Evolutionary conservation across 1,140 invertebrate species (phyloP).

Genomic region (Cyphomyrmex costatus): DNA sequence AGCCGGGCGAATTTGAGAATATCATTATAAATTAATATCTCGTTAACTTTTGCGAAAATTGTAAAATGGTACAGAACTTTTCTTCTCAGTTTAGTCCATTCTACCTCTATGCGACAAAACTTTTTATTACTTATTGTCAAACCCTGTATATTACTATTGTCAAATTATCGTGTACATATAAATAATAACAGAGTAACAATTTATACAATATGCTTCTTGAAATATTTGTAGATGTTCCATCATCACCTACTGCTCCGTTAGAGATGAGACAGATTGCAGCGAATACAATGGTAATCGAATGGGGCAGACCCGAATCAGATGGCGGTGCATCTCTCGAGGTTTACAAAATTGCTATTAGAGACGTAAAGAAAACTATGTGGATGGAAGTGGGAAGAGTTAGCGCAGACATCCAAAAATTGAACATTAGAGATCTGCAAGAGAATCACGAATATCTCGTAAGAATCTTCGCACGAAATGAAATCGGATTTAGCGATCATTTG

Average conservation of each 20-base stretch:
- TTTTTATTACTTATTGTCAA: too few species aligned
- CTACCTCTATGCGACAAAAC: too few species aligned
- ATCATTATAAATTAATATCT: too few species aligned
- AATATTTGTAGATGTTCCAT: slow-evolving; percentile 91
- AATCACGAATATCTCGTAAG: slow-evolving; percentile 96
- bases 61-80: too few species aligned
- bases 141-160: too few species aligned
- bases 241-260: slow-evolving; percentile 95
- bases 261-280: slow-evolving; percentile 94
- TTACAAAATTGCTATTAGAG: slow-evolving; percentile 97
- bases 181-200: neutral
- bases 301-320: slow-evolving; percentile 97
- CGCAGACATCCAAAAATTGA: slow-evolving; percentile 93
- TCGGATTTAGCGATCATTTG: slow-evolving; percentile 97
- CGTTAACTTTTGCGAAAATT: too few species aligned
- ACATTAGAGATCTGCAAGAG: slow-evolving; percentile 95
- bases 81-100: too few species aligned
- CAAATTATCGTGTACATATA: neutral
- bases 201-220: slow-evolving; percentile 5
- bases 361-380: slow-evolving; percentile 97
- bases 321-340: slow-evolving; percentile 96
- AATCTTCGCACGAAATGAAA: slow-evolving; percentile 97
- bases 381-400: slow-evolving; percentile 96
- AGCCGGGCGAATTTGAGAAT: too few species aligned
- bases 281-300: slow-evolving; percentile 95